A percentile compares a stretch with the other conserved stretches of the same genome.
Evolutionary conservation across 2,113 vertebrate genomes (phyloP).

Genomic region (Lasiurus cinereus): DNA sequence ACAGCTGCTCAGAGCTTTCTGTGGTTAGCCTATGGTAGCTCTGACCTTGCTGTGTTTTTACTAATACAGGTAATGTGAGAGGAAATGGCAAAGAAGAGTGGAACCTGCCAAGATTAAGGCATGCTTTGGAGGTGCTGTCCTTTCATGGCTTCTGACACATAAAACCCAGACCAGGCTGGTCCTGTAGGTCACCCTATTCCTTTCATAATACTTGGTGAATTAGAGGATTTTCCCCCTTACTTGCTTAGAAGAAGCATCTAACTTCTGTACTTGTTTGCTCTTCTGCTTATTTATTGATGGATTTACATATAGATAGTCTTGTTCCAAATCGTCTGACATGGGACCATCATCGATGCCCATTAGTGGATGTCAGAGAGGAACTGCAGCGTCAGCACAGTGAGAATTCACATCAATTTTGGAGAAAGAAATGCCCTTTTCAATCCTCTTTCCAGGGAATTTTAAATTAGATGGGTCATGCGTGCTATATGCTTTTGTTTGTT

Average conservation of each 20-base stretch:
- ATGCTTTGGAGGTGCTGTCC: neutral
- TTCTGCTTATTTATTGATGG: neutral
- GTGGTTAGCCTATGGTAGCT: neutral
- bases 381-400: neutral
- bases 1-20: neutral
- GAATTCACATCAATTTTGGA: neutral
- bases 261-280: neutral
- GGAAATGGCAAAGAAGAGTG: neutral
- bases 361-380: neutral
- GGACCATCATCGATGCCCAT: neutral
- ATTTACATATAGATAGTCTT: neutral
- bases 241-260: neutral
- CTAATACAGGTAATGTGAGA: neutral
- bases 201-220: neutral
- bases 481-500: neutral
- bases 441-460: neutral
- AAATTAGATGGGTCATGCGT: neutral
- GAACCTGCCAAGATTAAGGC: neutral
- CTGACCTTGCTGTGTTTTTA: neutral
- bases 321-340: neutral
- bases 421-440: neutral
- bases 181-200: neutral
- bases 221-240: neutral
- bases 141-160: neutral
- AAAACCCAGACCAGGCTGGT: neutral